phyloP scores from a whole-genome alignment of 1,140 invertebrate genomes.

The Watersipora subatra region DNA sequence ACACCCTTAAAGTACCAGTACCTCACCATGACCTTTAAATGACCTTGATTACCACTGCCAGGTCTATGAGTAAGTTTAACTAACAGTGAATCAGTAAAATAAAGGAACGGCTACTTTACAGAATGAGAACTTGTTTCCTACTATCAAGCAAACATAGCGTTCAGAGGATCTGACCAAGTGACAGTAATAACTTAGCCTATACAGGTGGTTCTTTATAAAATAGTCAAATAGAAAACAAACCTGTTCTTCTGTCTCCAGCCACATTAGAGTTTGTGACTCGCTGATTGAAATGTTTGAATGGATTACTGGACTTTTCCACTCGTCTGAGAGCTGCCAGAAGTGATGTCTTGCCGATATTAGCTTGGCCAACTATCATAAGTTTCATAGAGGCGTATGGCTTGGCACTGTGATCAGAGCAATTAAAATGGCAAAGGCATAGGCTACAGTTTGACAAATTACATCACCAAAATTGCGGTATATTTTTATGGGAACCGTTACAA shows the following conservation, averaged over 20 bases:
- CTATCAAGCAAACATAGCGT: no score
- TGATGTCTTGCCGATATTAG: slow-evolving; percentile 87
- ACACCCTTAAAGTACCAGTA: no score
- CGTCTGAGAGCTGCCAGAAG: slow-evolving; percentile 72
- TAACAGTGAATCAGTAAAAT: no score
- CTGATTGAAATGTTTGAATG: not conserved
- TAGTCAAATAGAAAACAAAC: no score
- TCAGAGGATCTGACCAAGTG: no score
- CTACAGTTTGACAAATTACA: not conserved
- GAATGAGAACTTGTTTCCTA: no score
- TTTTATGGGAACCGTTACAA: not conserved
- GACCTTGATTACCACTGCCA: no score
- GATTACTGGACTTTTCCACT: slow-evolving; percentile 51
- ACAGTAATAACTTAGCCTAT: no score
- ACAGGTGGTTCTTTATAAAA: no score
- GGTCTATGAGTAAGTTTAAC: no score
- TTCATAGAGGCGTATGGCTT: slow-evolving; percentile 89
- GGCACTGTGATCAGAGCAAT: slow-evolving; percentile 54
- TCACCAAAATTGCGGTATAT: not conserved
- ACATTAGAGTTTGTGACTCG: not conserved
- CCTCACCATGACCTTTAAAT: no score
- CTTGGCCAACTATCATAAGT: slow-evolving; percentile 89
- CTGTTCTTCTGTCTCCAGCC: not conserved
- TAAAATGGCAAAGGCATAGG: not conserved
- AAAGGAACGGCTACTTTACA: no score